Base-by-base conservation (phyloP, 2,888 invertebrate genomes). In the Nowickia ferox region DNA sequence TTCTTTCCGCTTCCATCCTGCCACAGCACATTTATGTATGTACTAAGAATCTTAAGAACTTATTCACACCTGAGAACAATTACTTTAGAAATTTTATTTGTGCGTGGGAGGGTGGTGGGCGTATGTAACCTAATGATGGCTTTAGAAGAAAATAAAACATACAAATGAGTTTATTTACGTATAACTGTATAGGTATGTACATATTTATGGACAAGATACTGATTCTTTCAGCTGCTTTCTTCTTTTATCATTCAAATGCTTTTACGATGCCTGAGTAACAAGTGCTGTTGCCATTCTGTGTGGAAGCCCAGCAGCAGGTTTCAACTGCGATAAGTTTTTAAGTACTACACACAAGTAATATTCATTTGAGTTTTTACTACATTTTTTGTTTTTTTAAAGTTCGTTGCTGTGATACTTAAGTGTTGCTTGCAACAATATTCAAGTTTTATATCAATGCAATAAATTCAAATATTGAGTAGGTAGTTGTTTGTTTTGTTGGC, bases 51-150 rank as follows among this genome's bases (percentile, higher is more conserved):
- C 92, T 92, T 92, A 90, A 89, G 89, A 90, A 90, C 91, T 92
- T 93, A 91, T 92, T 92, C 92, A 92, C 92, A 93, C 92, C 92
- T 91, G 89, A 90, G 89, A 89, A 92, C 91, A 92, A 92, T 90
- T 86, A 89, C 86, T 71, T 80, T 51, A 55, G 59, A 30, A 89
- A 89, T 79, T 81, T 81, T 74, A 71, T 85, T 84, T 86, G 77
- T 69, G 80, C 76, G 63, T 10, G 84, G 53, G 80, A 22, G 57
- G 15, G 78, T 17, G 57, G 15, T 15, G 11, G 19, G 10, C 40
- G 6, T 19, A 10, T 11, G 17, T 9, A 8, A 63, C 30, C 44
- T 19, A 15, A 65, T 63, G 44, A n/a, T 40, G 42, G 22, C 6
- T 19, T 11, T 9, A 9, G 19, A 53, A 44, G 1, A 71, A 55